Percentiles rank a stretch among this genome's conserved stretches.
These are phyloP conservation scores for Pollachius pollachius DNA, from an alignment of 2,113 vertebrate species.

Conservation along the genomic window DNA sequence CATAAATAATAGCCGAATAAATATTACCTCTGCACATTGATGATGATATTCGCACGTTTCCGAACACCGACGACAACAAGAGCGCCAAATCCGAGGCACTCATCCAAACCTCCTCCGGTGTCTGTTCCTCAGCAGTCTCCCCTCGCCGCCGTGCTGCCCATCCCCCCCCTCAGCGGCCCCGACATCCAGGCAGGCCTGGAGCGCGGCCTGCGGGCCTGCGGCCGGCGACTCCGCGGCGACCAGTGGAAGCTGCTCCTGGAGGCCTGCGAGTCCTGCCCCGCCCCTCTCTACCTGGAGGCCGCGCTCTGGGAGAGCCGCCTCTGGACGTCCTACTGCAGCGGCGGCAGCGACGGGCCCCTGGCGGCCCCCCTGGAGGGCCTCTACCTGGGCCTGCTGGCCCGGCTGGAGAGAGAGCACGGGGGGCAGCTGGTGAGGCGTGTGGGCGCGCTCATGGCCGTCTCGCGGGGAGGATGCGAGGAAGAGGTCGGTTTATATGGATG, in stretches of 20 bases:
- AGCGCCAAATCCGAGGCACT: too few species aligned
- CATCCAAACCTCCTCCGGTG: background rate
- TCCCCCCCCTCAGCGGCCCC: constrained; percentile 50
- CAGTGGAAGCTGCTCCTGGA: constrained; percentile 56
- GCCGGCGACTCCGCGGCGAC: constrained; percentile 42
- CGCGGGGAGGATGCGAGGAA: constrained; percentile 62
- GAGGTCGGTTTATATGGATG: constrained; percentile 31
- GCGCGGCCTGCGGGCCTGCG: constrained; percentile 44
- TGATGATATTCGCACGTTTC: too few species aligned
- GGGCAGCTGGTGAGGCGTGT: constrained; percentile 58
- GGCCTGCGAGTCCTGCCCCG: constrained; percentile 62
- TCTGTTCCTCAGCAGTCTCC: constrained; percentile 39
- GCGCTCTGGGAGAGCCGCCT: constrained; percentile 58
- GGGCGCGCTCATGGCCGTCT: constrained; percentile 57
- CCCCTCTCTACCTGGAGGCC: constrained; percentile 59
- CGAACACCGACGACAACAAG: too few species aligned
- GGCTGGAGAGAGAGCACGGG: constrained; percentile 64
- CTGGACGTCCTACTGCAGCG: constrained; percentile 62
- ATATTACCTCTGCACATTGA: too few species aligned
- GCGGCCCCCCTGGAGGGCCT: constrained; percentile 45
- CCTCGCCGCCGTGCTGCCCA: constrained; percentile 40
- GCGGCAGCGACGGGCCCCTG: constrained; percentile 31
- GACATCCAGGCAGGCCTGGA: constrained; percentile 55
- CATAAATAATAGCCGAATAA: too few species aligned
- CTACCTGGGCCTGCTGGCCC: constrained; percentile 48